Evolutionary conservation across 2,888 invertebrate genomes (phyloP).

Genomic region (Tinea semifulvella): DNA sequence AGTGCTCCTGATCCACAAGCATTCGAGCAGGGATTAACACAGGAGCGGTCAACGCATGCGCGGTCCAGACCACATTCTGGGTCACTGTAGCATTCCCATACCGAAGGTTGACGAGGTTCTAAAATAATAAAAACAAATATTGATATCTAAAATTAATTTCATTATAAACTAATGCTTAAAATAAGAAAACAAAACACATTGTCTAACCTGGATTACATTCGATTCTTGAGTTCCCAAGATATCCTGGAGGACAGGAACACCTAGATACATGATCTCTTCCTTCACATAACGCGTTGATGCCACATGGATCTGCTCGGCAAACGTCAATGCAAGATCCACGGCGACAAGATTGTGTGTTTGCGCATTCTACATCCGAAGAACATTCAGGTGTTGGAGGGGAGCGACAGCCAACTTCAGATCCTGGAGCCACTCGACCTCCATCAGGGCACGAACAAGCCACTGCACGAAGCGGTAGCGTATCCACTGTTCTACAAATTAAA

Average conservation of each 20-base stretch:
- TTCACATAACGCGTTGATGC: constrained; percentile 83
- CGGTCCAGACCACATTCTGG: constrained; percentile 80
- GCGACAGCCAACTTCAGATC: constrained; percentile 77
- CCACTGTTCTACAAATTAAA: constrained; percentile 81
- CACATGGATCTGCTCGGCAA: constrained; percentile 80
- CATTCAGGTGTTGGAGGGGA: constrained; percentile 71
- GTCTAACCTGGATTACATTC: constrained; percentile 74
- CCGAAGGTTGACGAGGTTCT: constrained; percentile 49
- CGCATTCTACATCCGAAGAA: constrained; percentile 77
- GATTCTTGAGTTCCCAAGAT: constrained; percentile 79
- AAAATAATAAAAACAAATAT: neutral
- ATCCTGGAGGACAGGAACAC: constrained; percentile 82
- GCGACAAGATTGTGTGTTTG: constrained; percentile 76
- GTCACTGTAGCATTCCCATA: constrained; percentile 78
- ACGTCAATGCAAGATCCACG: constrained; percentile 81
- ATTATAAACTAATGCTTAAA: constrained; percentile 11
- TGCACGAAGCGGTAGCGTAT: constrained; percentile 81
- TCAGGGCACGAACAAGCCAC: constrained; percentile 88
- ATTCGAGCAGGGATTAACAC: constrained; percentile 81
- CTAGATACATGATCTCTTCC: constrained; percentile 78
- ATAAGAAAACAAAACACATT: neutral
- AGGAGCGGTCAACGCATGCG: constrained; percentile 78
- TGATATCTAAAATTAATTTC: constrained; percentile 8
- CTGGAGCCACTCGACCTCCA: constrained; percentile 78
- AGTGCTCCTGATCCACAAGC: constrained; percentile 84